These are phyloP conservation scores for Cryptocephalus moraei DNA, from an alignment of 2,888 invertebrate genomes.

Conservation along the genomic window DNA sequence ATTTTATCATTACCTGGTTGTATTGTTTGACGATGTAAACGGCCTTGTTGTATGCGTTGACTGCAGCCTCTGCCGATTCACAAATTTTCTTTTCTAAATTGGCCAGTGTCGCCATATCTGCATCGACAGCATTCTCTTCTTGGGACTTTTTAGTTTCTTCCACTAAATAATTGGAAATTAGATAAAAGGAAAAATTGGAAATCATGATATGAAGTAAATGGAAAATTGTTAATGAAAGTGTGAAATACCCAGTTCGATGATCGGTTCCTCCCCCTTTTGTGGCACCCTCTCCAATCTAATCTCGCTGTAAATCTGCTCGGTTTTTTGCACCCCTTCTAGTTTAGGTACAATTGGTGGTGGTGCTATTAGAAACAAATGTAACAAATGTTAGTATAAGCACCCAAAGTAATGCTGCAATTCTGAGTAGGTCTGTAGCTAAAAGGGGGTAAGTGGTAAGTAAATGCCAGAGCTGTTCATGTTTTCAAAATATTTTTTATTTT, in stretches of 20 bases:
- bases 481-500: too few species aligned
- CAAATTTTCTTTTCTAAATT: conserved; percentile 49
- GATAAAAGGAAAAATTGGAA: too few species aligned
- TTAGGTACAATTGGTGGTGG: conserved; percentile 21
- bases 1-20: conserved; percentile 28
- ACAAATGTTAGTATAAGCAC: too few species aligned
- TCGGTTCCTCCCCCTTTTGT: conserved; percentile 31
- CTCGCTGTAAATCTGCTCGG: conserved; percentile 32
- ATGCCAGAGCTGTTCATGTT: too few species aligned
- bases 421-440: too few species aligned
- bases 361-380: conserved; percentile 12
- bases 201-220: not conserved
- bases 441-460: too few species aligned
- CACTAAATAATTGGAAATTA: too few species aligned
- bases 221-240: conserved; percentile 1
- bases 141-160: conserved; percentile 3
- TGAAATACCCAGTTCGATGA: conserved; percentile 28
- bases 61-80: conserved; percentile 48
- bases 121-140: conserved; percentile 27
- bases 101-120: conserved; percentile 38
- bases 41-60: conserved; percentile 58
- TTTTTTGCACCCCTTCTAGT: conserved; percentile 17
- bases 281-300: conserved; percentile 38
- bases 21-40: conserved; percentile 47
- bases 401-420: too few species aligned